These are phyloP conservation scores for Sebastes matsubarae DNA, from an alignment of 2,797 vertebrate genomes.

Conservation along the genomic window DNA sequence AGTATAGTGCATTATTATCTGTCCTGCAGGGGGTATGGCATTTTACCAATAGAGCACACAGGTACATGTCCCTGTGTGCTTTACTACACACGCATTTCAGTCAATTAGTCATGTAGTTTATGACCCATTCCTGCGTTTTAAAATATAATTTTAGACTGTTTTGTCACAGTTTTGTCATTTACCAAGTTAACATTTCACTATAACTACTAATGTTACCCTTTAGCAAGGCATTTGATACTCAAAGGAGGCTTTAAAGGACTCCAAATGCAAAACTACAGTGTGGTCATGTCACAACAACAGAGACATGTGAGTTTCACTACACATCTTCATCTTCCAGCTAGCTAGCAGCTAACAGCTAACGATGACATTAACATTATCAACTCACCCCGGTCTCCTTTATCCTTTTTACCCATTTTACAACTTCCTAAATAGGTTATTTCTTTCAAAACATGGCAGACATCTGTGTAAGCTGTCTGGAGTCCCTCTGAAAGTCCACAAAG, in stretches of 20 bases:
- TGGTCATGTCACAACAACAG: no score
- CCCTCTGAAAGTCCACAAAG: not conserved
- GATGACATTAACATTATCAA: not conserved
- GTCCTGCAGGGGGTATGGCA: no score
- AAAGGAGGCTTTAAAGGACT: not conserved
- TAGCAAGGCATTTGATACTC: not conserved
- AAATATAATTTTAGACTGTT: not conserved
- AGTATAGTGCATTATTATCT: no score
- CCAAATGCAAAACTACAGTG: not conserved
- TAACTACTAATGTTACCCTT: not conserved
- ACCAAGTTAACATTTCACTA: not conserved
- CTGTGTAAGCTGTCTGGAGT: not conserved
- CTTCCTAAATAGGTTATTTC: not conserved
- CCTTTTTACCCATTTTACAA: conserved; percentile 81
- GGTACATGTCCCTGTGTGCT: not conserved
- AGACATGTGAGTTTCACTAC: not conserved
- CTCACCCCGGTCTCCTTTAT: conserved; percentile 83
- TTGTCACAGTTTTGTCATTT: not conserved
- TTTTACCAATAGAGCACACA: not conserved
- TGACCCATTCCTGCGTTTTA: not conserved
- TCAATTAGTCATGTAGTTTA: not conserved
- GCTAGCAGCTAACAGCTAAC: not conserved
- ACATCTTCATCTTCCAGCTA: not conserved
- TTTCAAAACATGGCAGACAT: not conserved
- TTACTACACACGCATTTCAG: not conserved